These are phyloP conservation scores for Rhinoptilus africanus DNA, from an alignment of 2,113 vertebrate species.

Conservation along the genomic window DNA sequence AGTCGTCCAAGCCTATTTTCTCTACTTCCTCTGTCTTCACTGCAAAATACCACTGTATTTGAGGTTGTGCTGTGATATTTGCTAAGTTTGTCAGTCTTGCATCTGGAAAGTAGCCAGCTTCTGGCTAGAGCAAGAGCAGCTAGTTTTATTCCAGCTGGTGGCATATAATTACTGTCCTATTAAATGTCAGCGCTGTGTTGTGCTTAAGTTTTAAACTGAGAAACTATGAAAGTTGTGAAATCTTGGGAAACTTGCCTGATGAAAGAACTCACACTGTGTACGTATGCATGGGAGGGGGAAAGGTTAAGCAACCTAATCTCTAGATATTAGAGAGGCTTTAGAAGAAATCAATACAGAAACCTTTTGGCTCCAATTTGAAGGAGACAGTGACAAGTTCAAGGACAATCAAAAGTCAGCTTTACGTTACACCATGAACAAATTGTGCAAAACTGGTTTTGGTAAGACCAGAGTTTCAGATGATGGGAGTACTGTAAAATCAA, in stretches of 20 bases:
- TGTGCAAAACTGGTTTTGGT: not conserved
- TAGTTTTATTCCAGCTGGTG: conserved; percentile 55
- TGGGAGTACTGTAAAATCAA: not conserved
- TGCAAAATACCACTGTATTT: not conserved
- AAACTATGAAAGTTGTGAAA: conserved; percentile 32
- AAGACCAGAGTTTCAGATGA: not conserved
- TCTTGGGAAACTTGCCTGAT: conserved; percentile 4
- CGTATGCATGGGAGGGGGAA: not conserved
- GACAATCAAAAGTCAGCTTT: not conserved
- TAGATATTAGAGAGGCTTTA: not conserved
- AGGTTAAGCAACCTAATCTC: not conserved
- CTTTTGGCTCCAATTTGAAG: not conserved
- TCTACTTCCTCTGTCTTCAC: not conserved
- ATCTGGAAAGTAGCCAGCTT: conserved; percentile 23
- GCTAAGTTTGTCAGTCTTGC: conserved; percentile 25
- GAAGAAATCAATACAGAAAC: not conserved
- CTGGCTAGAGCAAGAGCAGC: conserved; percentile 9
- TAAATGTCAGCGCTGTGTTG: conserved; percentile 51
- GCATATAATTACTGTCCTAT: conserved; percentile 9
- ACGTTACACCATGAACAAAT: not conserved
- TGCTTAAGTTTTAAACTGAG: conserved; percentile 48
- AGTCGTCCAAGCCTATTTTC: not conserved
- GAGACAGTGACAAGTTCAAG: not conserved
- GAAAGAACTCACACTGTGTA: not conserved
- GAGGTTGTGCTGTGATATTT: conserved; percentile 30